These are phyloP conservation scores for Acanthornis magna DNA, from an alignment of 2,797 vertebrate genomes.

Conservation along the genomic window DNA sequence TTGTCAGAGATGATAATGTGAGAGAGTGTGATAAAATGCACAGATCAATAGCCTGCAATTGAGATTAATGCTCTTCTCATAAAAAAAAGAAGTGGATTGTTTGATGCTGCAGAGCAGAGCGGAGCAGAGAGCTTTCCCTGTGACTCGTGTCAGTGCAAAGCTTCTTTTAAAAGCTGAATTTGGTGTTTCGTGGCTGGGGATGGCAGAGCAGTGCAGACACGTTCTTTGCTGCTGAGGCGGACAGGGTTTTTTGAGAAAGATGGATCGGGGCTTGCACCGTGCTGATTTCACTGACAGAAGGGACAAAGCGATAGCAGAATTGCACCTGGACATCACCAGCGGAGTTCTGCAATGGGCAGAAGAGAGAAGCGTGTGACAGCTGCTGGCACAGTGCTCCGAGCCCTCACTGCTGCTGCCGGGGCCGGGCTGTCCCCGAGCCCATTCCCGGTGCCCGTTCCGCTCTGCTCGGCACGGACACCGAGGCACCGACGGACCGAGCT, in stretches of 20 bases:
- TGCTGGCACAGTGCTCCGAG: background rate
- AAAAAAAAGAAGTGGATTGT: rapidly evolving
- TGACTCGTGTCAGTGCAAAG: background rate
- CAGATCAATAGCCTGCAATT: background rate
- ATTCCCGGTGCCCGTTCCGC: rapidly evolving
- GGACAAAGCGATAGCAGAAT: rapidly evolving
- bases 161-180: background rate
- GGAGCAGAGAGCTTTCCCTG: background rate
- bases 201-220: rapidly evolving
- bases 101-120: background rate
- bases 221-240: background rate
- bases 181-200: rapidly evolving
- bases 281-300: rapidly evolving
- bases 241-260: background rate
- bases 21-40: background rate
- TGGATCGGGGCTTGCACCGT: rapidly evolving
- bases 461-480: rapidly evolving
- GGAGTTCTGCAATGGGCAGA: rapidly evolving
- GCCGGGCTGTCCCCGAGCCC: rapidly evolving
- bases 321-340: rapidly evolving
- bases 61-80: background rate
- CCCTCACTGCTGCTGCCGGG: too few relatives aligned
- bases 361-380: rapidly evolving
- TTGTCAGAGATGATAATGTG: background rate
- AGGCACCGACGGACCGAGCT: too few relatives aligned